A percentile compares a stretch with the other conserved stretches of the same genome.
Evolutionary conservation across 2,797 vertebrate species (phyloP).

Genomic region (Megaceryle alcyon): DNA sequence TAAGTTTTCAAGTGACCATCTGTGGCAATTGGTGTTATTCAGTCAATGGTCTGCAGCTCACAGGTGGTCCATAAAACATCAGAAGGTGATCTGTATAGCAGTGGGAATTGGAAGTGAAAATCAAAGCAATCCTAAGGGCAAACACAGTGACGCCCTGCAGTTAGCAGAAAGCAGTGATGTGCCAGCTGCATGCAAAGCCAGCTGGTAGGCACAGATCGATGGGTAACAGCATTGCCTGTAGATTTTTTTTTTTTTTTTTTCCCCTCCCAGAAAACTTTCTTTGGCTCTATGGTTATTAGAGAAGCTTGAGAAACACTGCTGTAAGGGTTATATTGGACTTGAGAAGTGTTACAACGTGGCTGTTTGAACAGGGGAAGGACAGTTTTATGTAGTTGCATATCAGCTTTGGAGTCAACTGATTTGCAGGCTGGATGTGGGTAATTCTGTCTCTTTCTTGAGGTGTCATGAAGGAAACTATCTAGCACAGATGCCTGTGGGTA

Average conservation of each 20-base stretch:
- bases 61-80: constrained; percentile 40
- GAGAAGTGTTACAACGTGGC: neutral
- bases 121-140: constrained; percentile 3
- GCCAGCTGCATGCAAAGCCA: neutral
- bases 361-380: neutral
- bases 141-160: accelerated
- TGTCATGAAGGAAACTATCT: neutral
- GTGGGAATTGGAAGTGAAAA: constrained; percentile 6
- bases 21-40: constrained; percentile 14
- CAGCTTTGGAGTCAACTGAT: neutral
- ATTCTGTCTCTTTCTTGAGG: neutral
- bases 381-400: neutral
- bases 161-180: neutral
- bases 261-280: neutral
- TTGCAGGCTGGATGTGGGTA: neutral
- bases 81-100: constrained; percentile 5
- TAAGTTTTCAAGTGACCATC: constrained; percentile 21
- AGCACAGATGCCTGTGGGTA: neutral
- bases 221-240: neutral
- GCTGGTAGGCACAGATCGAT: accelerated
- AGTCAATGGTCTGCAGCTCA: neutral
- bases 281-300: neutral
- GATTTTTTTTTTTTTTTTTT: neutral
- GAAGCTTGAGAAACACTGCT: neutral
- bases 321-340: neutral